Evolutionary conservation across 2,113 vertebrate genomes (phyloP).

Genomic region (Clarias gariepinus): DNA sequence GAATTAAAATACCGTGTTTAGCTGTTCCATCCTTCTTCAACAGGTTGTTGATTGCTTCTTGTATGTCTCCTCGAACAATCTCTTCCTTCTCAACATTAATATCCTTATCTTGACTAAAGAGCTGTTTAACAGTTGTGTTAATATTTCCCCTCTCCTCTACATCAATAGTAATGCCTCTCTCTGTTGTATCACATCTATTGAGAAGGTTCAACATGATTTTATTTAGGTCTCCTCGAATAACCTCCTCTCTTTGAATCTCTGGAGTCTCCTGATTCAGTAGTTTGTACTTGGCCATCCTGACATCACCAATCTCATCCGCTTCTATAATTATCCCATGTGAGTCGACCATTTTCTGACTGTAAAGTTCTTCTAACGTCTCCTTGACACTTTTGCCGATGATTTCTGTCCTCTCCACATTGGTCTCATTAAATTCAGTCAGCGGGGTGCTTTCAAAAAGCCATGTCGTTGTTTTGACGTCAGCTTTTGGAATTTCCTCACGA

Average conservation of each 20-base stretch:
- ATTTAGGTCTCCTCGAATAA: conserved; percentile 81
- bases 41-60: conserved; percentile 85
- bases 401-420: conserved; percentile 73
- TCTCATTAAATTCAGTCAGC: conserved; percentile 82
- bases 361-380: conserved; percentile 84
- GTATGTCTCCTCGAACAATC: conserved; percentile 82
- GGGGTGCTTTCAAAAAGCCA: conserved; percentile 92
- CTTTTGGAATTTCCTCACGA: conserved; percentile 83
- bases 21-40: conserved; percentile 73
- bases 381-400: conserved; percentile 87
- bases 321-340: conserved; percentile 88
- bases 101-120: conserved; percentile 78
- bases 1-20: conserved; percentile 87
- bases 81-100: conserved; percentile 79
- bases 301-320: conserved; percentile 85
- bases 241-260: conserved; percentile 85
- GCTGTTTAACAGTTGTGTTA: conserved; percentile 79
- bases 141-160: conserved; percentile 83
- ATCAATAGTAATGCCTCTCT: conserved; percentile 76
- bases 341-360: conserved; percentile 83
- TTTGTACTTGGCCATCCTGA: conserved; percentile 90
- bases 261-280: conserved; percentile 83
- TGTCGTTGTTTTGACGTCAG: conserved; percentile 86
- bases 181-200: conserved; percentile 71
- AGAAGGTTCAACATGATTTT: conserved; percentile 88